Base-by-base conservation (phyloP, 2,797 vertebrate genomes). In the Rhinophrynus dorsalis region DNA sequence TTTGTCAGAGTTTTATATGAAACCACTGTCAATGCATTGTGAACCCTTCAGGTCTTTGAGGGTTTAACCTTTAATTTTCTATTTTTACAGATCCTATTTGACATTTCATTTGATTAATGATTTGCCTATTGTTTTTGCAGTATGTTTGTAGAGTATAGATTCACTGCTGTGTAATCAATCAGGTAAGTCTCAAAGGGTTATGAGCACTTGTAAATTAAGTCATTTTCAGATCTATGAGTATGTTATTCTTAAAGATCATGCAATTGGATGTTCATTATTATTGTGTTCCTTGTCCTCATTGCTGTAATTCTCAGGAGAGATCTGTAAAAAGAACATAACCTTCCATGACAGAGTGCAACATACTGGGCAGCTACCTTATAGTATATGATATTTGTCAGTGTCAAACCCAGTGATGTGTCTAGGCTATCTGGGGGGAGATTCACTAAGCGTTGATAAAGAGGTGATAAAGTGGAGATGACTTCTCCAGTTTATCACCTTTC, bases 91-190 rank as follows among this genome's bases (percentile, higher is more conserved):
- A 37, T 54, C 33, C 30, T 63, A 11, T 56, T 62, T 71, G 58
- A 42, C 37, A 63, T 71, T 71, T 63, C 40, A 47, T 62, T 37
- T 71, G 68, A 63, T 71, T 71, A 38, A 71, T 63, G 29, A 71
- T 40, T 50, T 48, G 40, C 15, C 20, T 33, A 23, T 47, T 51
- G 8, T 32, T 55, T 67, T 45, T 26, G 18, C 29, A 15, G 23
- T 24, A 20, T 55, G 40, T 55, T 68, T 42, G 52, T 24, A 20
- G n/a, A 23, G 30, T 51, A 72, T 63, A 10, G 60, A 65, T 72
- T 58, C 24, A 33, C 12, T 51, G 17, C 52, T n/a, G 12, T 23
- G 21, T 32, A 51, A 58, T 72, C 68, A 48, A 64, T 72, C 58
- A 57, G 27, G 60, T 58, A 57, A 63, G 38, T 63, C 51, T 58